Evolutionary conservation across 2,113 vertebrate genomes (phyloP), one percentile per base, ranked within the genome.

Genomic region (Psilopsiagon aymara): DNA sequence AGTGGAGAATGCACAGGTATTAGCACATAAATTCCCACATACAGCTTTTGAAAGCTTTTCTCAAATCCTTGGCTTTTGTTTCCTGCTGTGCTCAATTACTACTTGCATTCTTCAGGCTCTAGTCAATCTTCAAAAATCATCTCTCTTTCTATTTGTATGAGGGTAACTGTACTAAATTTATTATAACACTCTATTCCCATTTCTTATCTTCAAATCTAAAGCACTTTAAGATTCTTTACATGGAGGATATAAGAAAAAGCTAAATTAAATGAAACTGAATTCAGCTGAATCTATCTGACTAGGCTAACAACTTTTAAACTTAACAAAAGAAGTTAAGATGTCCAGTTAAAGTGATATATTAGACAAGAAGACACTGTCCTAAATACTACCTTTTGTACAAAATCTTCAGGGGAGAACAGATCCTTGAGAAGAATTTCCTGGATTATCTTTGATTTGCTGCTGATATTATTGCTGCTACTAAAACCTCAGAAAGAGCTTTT

Each of bases 181-280:
- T 71, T 78, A 49, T 33, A 52, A 21, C 25, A 49, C 6, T 70
- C 63, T 57, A 43, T 51, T 89, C 66, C 63, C 41, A 29, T 90
- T 94, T 84, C 77, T 94, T 88, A 66, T 55, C 57, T 87, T 69
- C 68, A 80, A 39, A 12, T 77, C 37, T 86, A 66, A 90, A 96
- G 35, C 37, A 52, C 59, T 90, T 77, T 47, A 27, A 71, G 53
- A 81, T 44, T 62, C 27, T 92, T 66, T 80, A 43, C 41, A 18
- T 82, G 39, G 63, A 79, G 85, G 33, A 59, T 4, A 1, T 31
- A 86, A 88, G 43, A 70, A 88, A 85, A 88, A 94, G 71, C 15
- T 78, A 75, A 90, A 51, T 63, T 33, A 89, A 88, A 93, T 4
- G 6, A 75, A 94, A 41, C 31, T 67, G n/a, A 77, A 70, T 84